Evolutionary conservation across 1,140 invertebrate species (phyloP).

Genomic region (Argopecten irradians): DNA sequence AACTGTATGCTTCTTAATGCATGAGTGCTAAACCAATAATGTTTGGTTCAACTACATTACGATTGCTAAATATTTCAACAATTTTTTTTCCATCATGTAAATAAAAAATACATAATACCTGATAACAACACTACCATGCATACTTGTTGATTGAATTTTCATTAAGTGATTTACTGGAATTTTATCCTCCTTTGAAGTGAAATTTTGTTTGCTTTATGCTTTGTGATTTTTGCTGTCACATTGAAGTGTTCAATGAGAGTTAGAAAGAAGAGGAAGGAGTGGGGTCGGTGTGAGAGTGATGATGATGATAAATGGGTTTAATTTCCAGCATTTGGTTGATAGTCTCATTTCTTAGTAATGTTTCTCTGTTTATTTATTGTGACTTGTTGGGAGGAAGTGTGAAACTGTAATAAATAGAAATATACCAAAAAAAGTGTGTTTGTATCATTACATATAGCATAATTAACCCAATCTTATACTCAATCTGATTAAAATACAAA

Average conservation of each 20-base stretch:
- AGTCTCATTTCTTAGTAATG: neutral
- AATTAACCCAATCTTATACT: too few relatives aligned
- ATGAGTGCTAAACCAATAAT: neutral
- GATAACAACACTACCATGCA: neutral
- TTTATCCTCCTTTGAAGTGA: neutral
- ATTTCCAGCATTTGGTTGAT: neutral
- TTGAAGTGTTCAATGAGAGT: neutral
- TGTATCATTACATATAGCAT: too few relatives aligned
- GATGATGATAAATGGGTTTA: neutral
- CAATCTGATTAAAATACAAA: too few relatives aligned
- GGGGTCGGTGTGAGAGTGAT: neutral
- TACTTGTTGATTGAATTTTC: neutral
- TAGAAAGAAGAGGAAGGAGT: neutral
- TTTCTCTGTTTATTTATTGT: neutral
- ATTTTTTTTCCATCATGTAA: neutral
- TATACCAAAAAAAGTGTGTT: too few relatives aligned
- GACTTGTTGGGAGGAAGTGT: neutral
- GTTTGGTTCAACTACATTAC: neutral
- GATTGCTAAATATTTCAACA: neutral
- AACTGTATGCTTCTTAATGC: neutral
- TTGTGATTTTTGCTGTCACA: neutral
- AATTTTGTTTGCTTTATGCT: neutral
- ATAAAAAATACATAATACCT: too few relatives aligned
- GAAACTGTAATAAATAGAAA: neutral
- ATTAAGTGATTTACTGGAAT: neutral